A percentile compares a stretch with the other conserved stretches of the same genome.
phyloP scores from a whole-genome alignment of 2,888 invertebrate genomes.

The Cotesia congregata region DNA sequence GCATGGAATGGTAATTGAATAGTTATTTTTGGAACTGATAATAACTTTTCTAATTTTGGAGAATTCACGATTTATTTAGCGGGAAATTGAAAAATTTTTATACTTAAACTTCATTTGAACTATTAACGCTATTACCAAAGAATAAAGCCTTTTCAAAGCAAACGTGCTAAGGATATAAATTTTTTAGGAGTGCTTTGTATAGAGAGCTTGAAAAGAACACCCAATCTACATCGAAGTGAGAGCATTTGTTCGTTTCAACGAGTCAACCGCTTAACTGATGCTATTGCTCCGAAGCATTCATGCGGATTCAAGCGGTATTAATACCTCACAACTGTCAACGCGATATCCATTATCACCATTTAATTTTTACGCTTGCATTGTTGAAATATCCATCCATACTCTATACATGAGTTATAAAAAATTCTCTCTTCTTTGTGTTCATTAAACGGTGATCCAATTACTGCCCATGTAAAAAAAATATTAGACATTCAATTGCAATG shows the following conservation, averaged over 20 bases:
- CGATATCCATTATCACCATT: conserved; percentile 15
- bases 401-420: background rate
- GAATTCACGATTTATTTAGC: too few relatives aligned
- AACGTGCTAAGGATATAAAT: background rate
- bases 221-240: conserved; percentile 27
- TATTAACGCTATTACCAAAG: background rate
- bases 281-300: conserved; percentile 24
- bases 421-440: background rate
- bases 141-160: background rate
- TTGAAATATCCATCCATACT: conserved; percentile 4
- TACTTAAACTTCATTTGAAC: background rate
- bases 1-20: too few relatives aligned
- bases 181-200: background rate
- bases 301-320: conserved; percentile 32
- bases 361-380: conserved; percentile 7
- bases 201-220: conserved; percentile 29
- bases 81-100: background rate
- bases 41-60: too few relatives aligned
- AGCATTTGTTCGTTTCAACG: conserved; percentile 28
- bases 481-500: background rate
- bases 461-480: background rate
- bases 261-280: conserved; percentile 29
- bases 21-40: too few relatives aligned
- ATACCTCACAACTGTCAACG: conserved; percentile 20
- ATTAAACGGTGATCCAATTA: background rate